Conservation (phyloP, 2,797 vertebrate genomes). For the Cyprinodon diabolis region DNA sequence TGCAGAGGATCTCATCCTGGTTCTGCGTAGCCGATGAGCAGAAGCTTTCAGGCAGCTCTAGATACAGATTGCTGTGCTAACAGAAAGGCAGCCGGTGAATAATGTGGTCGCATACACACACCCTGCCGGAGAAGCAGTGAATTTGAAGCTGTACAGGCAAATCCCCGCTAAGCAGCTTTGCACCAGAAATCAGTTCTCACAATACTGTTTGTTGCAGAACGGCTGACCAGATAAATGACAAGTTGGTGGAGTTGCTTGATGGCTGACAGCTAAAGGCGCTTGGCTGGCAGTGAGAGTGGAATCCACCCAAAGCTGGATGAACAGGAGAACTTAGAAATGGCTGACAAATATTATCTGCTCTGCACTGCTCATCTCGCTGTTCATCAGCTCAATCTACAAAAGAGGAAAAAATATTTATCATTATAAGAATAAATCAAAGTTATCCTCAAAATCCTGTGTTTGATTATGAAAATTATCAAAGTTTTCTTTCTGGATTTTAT, state of each 20-base stretch:
- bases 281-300: conserved; percentile 22
- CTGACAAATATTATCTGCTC: conserved; percentile 50
- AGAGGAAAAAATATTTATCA: no score
- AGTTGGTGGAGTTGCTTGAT: conserved; percentile 29
- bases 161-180: conserved; percentile 78
- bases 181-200: conserved; percentile 61
- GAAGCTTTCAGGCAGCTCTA: conserved; percentile 18
- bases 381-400: no score
- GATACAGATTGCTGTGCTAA: conserved; percentile 30
- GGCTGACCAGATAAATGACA: conserved; percentile 42
- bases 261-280: conserved; percentile 26
- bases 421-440: no score
- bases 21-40: neutral
- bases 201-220: conserved; percentile 39
- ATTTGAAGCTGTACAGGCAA: conserved; percentile 61
- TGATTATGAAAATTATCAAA: no score
- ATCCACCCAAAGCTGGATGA: conserved; percentile 50
- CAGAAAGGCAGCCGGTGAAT: conserved; percentile 50
- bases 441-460: no score
- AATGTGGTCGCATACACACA: conserved; percentile 24
- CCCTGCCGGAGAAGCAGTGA: conserved; percentile 37
- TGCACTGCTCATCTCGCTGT: no score
- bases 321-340: conserved; percentile 27
- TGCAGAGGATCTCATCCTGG: conserved; percentile 1
- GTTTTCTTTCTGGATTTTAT: no score